phyloP scores from a whole-genome alignment of 2,113 vertebrate species.

The Campylomormyrus tamandua region DNA sequence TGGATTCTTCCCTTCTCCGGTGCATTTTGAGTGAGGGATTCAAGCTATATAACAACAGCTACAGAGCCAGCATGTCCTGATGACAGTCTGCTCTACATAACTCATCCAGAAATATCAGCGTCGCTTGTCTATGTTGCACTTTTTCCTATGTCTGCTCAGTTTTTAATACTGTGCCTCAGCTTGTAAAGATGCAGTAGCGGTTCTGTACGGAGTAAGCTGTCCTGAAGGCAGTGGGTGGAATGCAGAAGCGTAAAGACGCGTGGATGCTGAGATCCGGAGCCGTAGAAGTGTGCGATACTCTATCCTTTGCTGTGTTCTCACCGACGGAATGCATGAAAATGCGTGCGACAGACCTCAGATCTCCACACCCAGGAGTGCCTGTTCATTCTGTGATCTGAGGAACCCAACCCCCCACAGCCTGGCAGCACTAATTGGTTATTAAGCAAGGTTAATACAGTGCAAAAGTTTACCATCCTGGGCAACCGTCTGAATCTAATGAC shows the following conservation, averaged over 20 bases:
- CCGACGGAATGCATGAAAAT: not conserved
- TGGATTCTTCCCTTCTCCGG: slow-evolving; percentile 32
- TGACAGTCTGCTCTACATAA: not conserved
- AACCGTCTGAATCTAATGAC: not conserved
- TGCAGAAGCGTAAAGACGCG: not conserved
- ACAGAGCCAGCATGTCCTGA: not conserved
- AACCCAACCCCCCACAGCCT: not conserved
- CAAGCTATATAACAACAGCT: not conserved
- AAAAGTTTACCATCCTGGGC: not conserved
- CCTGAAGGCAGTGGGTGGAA: not conserved
- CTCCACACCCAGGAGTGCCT: not conserved
- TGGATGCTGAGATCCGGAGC: not conserved
- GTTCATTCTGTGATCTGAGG: not conserved
- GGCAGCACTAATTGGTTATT: not conserved
- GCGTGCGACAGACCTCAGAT: not conserved
- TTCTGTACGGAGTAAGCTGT: not conserved
- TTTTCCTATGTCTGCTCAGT: not conserved
- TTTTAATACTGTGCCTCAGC: not conserved
- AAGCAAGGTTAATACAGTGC: not conserved
- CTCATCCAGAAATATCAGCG: not conserved
- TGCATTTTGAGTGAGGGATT: slow-evolving; percentile 29
- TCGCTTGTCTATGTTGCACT: not conserved
- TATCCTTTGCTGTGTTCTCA: not conserved
- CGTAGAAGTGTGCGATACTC: not conserved
- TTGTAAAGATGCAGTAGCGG: not conserved